Base-by-base conservation (phyloP, 2,888 invertebrate species). In the Drosophila monieri region DNA sequence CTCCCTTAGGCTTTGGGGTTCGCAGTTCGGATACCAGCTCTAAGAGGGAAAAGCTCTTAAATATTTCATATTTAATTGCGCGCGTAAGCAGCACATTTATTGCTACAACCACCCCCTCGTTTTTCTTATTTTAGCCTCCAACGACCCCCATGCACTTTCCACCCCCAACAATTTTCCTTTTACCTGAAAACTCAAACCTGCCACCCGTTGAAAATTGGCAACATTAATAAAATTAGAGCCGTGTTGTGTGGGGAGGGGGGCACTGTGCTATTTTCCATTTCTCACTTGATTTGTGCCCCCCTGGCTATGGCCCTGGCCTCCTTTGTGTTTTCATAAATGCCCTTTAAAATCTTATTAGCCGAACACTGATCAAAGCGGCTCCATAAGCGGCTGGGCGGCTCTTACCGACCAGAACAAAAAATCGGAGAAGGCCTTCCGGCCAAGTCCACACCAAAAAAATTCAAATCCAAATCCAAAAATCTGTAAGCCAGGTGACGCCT, bases 41-140 rank as follows among this genome's bases (percentile, higher is more conserved):
- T 9, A 54, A 21, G 21, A 27, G 14, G 27, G 27, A 14, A 21
- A 21, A 18, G 59, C 68, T 73, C 64, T 75, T 81, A 74, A 85
- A 85, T 83, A 89, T 88, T 88, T 89, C 85, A 88, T 86, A 88
- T 85, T 86, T 88, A 89, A 88, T 89, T 88, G 88, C 74, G 78
- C 86, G 88, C 88, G 74, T 85, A 78, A 76, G 80, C 76, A 73
- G 65, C 77, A 80, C 78, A 75, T 73, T 74, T 74, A 70, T 74
- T 69, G 55, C 52, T 61, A 56, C 69, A 64, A 49, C 53, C 32
- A 48, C 27, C 30, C 37, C 46, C 35, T 6, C 21, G 12, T 18
- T 12, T 12, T 39, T 35, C 35, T 35, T 35, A 35, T 32, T 9
- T 37, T 18, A n/a, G 14, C 32, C 9, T 2, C 9, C 25, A 14